phyloP scores from a whole-genome alignment of 2,888 invertebrate species.

The Lysandra coridon region DNA sequence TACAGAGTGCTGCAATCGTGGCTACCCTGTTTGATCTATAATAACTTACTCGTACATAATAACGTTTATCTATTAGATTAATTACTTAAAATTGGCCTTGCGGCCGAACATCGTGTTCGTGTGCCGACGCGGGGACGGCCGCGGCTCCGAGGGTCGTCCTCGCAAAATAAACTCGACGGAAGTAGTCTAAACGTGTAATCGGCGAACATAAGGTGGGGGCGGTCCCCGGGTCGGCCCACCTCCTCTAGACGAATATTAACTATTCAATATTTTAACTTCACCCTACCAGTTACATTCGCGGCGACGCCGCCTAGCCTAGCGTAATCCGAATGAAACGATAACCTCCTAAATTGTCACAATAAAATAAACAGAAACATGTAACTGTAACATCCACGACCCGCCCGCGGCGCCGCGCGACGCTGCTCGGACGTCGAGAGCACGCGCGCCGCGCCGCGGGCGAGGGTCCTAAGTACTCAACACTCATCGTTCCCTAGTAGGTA shows the following conservation, averaged over 20 bases:
- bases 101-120: conserved; percentile 59
- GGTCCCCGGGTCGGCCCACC: conserved; percentile 34
- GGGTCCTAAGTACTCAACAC: conserved; percentile 31
- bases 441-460: conserved; percentile 7
- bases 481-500: conserved; percentile 53
- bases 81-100: conserved; percentile 55
- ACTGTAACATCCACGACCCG: conserved; percentile 64
- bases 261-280: conserved; percentile 46
- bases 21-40: conserved; percentile 78
- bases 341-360: conserved; percentile 71
- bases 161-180: conserved; percentile 15
- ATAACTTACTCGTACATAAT: conserved; percentile 67
- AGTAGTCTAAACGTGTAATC: conserved; percentile 13
- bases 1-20: conserved; percentile 75
- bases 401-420: conserved; percentile 33
- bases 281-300: conserved; percentile 66
- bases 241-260: conserved; percentile 42
- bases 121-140: conserved; percentile 44
- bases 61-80: conserved; percentile 69
- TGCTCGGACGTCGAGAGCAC: conserved; percentile 5
- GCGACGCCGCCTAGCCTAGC: conserved; percentile 77
- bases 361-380: conserved; percentile 63
- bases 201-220: conserved; percentile 27
- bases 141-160: conserved; percentile 19
- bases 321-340: conserved; percentile 73